Base-by-base conservation (phyloP, 2,797 vertebrate genomes). In the Melanotaenia pygmaea region DNA sequence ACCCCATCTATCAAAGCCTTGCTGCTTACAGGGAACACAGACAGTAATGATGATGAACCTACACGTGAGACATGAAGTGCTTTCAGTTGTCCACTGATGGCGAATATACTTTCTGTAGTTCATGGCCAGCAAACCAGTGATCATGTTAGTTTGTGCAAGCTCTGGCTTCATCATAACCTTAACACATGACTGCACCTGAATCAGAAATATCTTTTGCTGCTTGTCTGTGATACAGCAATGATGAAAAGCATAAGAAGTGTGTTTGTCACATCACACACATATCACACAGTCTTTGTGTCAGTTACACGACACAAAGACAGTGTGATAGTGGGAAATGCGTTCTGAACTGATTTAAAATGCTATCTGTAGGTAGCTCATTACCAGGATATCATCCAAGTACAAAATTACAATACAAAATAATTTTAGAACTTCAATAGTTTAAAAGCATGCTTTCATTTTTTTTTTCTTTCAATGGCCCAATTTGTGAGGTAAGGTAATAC, bases 21-120 rank as follows among this genome's bases (percentile, higher is more conserved):
- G 59, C 47, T 28, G 60, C 69, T 71, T 56, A 43, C 13, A 6
- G 32, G 5, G 32, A 54, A 62, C 59, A 18, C 62, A 20, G 68
- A 35, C 53, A 59, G 38, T 8, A 54, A 50, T 62, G 71, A 86
- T 70, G 71, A 86, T 75, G 34, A 80, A 79, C 66, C 67, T 26
- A 60, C 58, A 50, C 43, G 30, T 32, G 67, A 67, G 67, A 76
- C 37, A 22, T 30, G 3, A 76, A 73, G 64, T 40, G 22, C 66
- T 79, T 81, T 71, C 70, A 83, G 67, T 76, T 57, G 67, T 81
- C 75, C 70, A n/a, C 62, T 50, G 47, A 77, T 62, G 74, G 64
- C 71, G 37, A 68, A 61, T 72, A 70, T 47, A 70, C 62, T 72
- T 73, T 53, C 67, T 40, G 59, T 13, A n/a, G 63, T 67, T 61